Base-by-base conservation (phyloP, 2,113 vertebrate species). In the Gorsachius goisagi region DNA sequence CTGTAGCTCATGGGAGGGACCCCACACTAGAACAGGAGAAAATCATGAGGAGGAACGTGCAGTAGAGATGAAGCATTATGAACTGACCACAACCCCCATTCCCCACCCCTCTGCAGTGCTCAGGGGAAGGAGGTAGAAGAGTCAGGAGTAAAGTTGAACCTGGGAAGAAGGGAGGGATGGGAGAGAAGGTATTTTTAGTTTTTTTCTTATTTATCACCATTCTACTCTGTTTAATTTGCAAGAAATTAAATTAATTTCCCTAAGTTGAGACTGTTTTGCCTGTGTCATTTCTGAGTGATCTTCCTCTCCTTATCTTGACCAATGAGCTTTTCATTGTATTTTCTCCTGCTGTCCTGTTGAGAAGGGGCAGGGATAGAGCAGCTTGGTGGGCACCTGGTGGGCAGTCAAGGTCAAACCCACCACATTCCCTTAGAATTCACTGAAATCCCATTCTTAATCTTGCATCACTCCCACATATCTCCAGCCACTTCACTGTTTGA, bases 61-160 rank as follows among this genome's bases (percentile, higher is more conserved):
- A 79, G 24, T 28, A 63, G 24, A 58, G 15, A 35, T 9, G 33
- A 44, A 62, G 5, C 5, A 39, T 55, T 28, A 37, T 22, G 41
- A 69, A 63, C n/a, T 7, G 16, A 35, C 13, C 32, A 75, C 4
- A 35, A 7, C 0, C 4, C 4, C 3, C 9, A 37, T 74, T 66
- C 16, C 16, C 11, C 22, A 32, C 27, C 8, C 10, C 15, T 11
- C 16, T 47, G 14, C 2, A 1, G 5, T 1, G 0, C 24, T 59
- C 27, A 59, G 11, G 17, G 6, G 18, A 24, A 66, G 12, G 22
- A 44, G 5, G 2, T 15, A 35, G 30, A 63, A 49, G 11, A 37
- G 0, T 2, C 18, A 17, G 7, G 22, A 62, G 7, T 39, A 21
- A 76, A 81, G 17, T 2, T 81, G 28, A 53, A 5, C 5, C 47